phyloP scores from a whole-genome alignment of 2,888 invertebrate species.

The Cyclophora albipunctata region DNA sequence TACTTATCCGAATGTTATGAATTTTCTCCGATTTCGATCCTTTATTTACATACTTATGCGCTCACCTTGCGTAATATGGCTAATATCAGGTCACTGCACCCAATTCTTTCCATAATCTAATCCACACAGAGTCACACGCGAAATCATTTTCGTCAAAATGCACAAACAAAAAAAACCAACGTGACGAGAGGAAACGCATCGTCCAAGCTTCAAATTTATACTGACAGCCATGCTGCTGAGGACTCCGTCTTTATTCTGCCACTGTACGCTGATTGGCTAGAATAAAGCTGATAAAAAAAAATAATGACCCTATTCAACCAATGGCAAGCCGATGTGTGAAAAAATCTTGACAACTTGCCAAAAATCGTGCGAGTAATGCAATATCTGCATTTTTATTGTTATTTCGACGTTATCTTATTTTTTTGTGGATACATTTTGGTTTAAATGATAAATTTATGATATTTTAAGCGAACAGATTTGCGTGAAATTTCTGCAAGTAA shows the following conservation, averaged over 20 bases:
- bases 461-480: too few relatives aligned
- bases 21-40: conserved; percentile 6
- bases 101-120: conserved; percentile 72
- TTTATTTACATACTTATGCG: conserved; percentile 14
- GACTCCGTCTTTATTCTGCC: conserved; percentile 88
- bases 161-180: conserved; percentile 75
- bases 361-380: conserved; percentile 18
- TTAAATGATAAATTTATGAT: too few relatives aligned
- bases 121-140: conserved; percentile 70
- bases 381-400: too few relatives aligned
- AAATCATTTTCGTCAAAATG: conserved; percentile 70
- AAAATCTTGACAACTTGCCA: conserved; percentile 53
- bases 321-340: conserved; percentile 42
- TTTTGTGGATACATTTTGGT: too few relatives aligned
- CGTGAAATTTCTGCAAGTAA: too few relatives aligned
- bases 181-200: conserved; percentile 89
- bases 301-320: conserved; percentile 39
- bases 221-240: conserved; percentile 96
- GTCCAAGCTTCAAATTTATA: conserved; percentile 95
- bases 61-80: conserved; percentile 53
- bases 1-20: conserved; percentile 9
- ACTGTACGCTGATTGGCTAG: conserved; percentile 79
- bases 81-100: conserved; percentile 69
- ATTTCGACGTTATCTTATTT: too few relatives aligned
- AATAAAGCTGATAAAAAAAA: conserved; percentile 43